Evolutionary conservation across 2,797 vertebrate genomes (phyloP).

Genomic region (Sebastes minor): DNA sequence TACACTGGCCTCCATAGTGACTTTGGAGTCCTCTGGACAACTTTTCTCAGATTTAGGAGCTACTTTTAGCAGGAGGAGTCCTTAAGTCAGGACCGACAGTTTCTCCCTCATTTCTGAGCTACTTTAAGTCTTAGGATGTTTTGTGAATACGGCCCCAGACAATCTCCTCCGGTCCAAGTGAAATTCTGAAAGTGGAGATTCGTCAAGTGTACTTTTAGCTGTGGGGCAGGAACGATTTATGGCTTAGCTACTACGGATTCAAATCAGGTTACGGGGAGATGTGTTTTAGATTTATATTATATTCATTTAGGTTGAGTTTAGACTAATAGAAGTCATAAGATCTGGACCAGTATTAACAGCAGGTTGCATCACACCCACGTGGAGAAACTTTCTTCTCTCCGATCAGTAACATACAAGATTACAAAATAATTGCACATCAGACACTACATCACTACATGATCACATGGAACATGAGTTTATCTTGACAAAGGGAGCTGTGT

Average conservation of each 20-base stretch:
- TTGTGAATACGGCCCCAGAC: not conserved
- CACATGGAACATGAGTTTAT: not conserved
- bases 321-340: not conserved
- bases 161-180: not conserved
- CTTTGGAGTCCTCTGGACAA: not conserved
- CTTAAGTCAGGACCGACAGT: not conserved
- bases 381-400: not conserved
- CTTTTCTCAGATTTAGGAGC: not conserved
- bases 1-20: not conserved
- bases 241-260: not conserved
- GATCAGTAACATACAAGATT: not conserved
- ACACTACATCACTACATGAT: too few species aligned
- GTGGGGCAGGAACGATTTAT: fast-evolving
- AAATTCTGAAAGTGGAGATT: not conserved
- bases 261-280: not conserved
- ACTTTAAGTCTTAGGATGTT: too few species aligned
- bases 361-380: not conserved
- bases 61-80: not conserved
- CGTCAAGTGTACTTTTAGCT: not conserved
- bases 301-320: not conserved
- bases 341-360: not conserved
- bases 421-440: too few species aligned
- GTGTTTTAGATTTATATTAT: not conserved
- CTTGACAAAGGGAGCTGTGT: not conserved
- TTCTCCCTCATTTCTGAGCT: too few species aligned